These are phyloP conservation scores for Thaumetopoea pityocampa DNA, from an alignment of 1,140 invertebrate species.

Conservation along the genomic window DNA sequence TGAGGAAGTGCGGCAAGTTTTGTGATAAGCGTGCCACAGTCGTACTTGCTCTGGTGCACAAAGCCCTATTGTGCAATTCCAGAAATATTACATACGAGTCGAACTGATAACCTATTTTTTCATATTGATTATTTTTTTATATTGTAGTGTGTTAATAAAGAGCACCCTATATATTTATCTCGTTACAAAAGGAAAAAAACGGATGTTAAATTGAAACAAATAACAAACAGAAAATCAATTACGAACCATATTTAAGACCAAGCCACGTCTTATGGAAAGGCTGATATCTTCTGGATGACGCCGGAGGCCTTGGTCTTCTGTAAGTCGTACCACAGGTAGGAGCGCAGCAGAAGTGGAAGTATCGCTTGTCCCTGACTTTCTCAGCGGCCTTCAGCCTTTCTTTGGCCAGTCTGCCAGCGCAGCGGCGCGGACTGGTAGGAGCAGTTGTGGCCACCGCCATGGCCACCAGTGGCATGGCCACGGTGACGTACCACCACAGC, in stretches of 20 bases:
- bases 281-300: constrained; percentile 48
- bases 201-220: too few species aligned
- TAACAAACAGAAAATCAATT: too few species aligned
- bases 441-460: constrained; percentile 22
- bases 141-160: too few species aligned
- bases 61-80: too few species aligned
- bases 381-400: constrained; percentile 60
- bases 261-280: constrained; percentile 66
- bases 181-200: too few species aligned
- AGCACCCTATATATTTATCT: too few species aligned
- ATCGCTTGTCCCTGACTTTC: constrained; percentile 61
- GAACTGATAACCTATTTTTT: too few species aligned
- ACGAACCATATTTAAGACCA: constrained; percentile 64
- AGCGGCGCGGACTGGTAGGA: constrained; percentile 37
- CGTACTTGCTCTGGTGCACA: too few species aligned
- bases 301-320: constrained; percentile 31
- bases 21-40: too few species aligned
- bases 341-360: constrained; percentile 51
- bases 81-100: too few species aligned
- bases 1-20: too few species aligned
- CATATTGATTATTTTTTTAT: too few species aligned
- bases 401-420: constrained; percentile 47
- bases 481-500: constrained; percentile 40
- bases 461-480: constrained; percentile 26
- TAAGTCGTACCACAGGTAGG: constrained; percentile 33